Conservation (phyloP, 2,113 vertebrate genomes). For the Colistium nudipinnis region DNA sequence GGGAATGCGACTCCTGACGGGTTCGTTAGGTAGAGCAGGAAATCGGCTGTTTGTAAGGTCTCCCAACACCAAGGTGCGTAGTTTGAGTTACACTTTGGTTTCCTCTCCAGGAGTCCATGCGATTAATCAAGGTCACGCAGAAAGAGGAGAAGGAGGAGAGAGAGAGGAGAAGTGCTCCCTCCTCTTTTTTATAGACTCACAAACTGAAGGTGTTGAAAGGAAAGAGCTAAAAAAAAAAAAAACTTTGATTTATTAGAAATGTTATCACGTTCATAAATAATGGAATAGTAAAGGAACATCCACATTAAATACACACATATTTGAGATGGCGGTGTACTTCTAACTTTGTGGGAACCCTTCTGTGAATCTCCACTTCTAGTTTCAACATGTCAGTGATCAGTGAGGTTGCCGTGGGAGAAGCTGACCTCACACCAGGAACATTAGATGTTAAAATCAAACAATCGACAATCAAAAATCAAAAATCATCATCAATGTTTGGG, state of each 20-base stretch:
- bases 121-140: constrained; percentile 6
- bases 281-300: no score
- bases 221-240: no score
- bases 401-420: no score
- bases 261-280: no score
- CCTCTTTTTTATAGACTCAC: constrained; percentile 8
- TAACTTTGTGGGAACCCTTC: background rate
- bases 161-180: background rate
- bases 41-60: background rate
- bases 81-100: constrained; percentile 16
- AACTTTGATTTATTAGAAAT: constrained; percentile 53
- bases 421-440: no score
- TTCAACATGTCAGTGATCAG: background rate
- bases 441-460: no score
- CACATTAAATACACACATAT: background rate
- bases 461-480: no score
- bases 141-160: no score
- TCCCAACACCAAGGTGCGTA: background rate
- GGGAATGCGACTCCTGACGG: constrained; percentile 17
- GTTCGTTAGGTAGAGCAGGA: constrained; percentile 16
- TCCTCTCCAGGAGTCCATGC: background rate
- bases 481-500: background rate
- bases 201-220: no score
- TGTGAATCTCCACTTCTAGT: background rate
- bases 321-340: background rate